These are phyloP conservation scores for Anodontia alba DNA, from an alignment of 2,888 invertebrate species.

Conservation along the genomic window DNA sequence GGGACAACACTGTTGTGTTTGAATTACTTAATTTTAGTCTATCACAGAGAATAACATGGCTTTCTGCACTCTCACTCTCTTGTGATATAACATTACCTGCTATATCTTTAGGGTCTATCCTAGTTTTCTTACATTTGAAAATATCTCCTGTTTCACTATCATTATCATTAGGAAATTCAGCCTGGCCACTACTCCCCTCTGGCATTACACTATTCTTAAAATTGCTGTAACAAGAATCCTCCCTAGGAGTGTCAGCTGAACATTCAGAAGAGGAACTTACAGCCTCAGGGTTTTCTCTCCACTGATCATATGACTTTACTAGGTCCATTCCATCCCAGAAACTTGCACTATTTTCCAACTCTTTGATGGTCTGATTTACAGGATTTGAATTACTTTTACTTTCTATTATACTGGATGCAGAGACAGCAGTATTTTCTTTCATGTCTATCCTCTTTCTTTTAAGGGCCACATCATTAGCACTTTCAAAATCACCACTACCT, in stretches of 20 bases:
- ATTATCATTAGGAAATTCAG: neutral
- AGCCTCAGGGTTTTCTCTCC: neutral
- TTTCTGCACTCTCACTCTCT: neutral
- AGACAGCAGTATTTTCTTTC: neutral
- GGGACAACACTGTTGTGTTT: neutral
- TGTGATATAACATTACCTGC: too few species aligned
- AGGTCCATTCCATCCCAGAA: neutral
- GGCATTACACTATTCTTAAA: neutral
- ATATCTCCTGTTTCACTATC: neutral
- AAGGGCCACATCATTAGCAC: neutral
- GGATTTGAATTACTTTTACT: neutral
- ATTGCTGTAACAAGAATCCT: neutral
- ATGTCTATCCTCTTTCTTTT: neutral
- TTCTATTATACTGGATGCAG: neutral
- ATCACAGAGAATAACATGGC: neutral
- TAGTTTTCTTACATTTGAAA: neutral
- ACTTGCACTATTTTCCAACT: neutral
- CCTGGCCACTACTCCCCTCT: neutral
- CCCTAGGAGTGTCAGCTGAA: neutral
- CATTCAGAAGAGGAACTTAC: neutral
- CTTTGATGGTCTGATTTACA: neutral
- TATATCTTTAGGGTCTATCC: neutral
- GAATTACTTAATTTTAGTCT: neutral
- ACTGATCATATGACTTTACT: neutral
- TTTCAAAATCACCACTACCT: neutral